Percentiles rank a stretch among this genome's conserved stretches.
These are phyloP conservation scores for Cyphotilapia sp. DNA, from an alignment of 2,113 vertebrate species.

Conservation along the genomic window DNA sequence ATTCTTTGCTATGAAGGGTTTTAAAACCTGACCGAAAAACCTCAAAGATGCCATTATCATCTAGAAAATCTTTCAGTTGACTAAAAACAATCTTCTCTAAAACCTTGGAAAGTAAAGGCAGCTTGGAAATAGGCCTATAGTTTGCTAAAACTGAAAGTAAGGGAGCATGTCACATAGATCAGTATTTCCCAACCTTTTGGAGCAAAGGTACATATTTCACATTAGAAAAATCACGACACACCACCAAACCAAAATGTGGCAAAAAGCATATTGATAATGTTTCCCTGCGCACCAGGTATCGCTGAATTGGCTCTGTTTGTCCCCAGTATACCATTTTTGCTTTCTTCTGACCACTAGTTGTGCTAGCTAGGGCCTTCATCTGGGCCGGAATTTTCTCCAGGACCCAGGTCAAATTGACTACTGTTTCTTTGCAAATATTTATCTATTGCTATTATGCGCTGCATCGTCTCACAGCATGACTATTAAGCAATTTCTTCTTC, in stretches of 20 bases:
- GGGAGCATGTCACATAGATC: neutral
- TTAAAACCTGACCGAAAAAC: too few species aligned
- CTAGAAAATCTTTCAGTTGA: too few species aligned
- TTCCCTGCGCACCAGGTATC: neutral
- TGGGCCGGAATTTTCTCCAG: neutral
- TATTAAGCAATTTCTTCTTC: neutral
- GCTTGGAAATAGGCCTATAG: neutral
- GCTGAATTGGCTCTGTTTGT: neutral
- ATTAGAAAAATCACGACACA: neutral
- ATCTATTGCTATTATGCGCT: neutral
- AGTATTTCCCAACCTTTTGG: neutral
- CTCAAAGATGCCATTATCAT: too few species aligned
- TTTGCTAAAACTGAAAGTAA: neutral
- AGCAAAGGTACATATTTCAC: neutral
- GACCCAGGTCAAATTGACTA: neutral
- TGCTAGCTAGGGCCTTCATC: neutral
- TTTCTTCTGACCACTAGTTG: neutral
- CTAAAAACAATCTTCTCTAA: neutral
- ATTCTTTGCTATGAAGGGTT: too few species aligned
- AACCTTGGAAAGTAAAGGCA: neutral
- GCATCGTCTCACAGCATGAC: neutral
- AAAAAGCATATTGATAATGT: neutral
- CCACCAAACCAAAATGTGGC: neutral
- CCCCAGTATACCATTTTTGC: neutral
- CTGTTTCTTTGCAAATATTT: neutral